phyloP scores from a whole-genome alignment of 2,888 invertebrate genomes.

The Drosophila aldrichi region DNA sequence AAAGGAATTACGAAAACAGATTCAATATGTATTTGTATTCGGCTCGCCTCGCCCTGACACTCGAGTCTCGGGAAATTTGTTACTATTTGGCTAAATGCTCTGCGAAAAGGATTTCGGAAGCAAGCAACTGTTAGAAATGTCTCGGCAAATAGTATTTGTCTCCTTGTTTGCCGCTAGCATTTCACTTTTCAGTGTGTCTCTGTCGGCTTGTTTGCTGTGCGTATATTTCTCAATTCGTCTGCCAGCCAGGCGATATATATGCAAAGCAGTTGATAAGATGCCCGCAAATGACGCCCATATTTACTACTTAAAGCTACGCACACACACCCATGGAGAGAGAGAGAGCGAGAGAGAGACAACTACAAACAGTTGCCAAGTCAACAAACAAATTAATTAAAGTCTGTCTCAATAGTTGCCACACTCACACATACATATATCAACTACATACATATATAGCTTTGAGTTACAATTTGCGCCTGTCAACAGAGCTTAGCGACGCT shows the following conservation, averaged over 20 bases:
- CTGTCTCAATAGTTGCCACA: slow-evolving; percentile 74
- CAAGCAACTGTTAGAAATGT: slow-evolving; percentile 26
- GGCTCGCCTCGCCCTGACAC: no score
- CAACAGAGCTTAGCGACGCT: slow-evolving; percentile 70
- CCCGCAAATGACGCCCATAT: slow-evolving; percentile 67
- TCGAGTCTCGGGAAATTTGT: neutral
- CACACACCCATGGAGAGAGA: neutral
- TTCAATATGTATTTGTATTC: neutral
- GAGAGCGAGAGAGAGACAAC: neutral
- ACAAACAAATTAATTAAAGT: slow-evolving; percentile 79
- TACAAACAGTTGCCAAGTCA: slow-evolving; percentile 72
- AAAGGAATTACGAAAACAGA: neutral
- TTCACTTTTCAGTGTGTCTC: slow-evolving; percentile 41
- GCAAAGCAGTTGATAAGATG: slow-evolving; percentile 70
- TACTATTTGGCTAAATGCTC: neutral
- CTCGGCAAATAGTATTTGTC: slow-evolving; percentile 30
- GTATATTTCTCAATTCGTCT: slow-evolving; percentile 21
- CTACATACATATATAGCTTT: slow-evolving; percentile 50
- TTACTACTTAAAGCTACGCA: slow-evolving; percentile 49
- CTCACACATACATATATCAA: neutral
- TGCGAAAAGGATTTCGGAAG: slow-evolving; percentile 11
- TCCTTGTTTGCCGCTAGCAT: slow-evolving; percentile 30
- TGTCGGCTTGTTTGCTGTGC: neutral
- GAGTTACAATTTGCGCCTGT: slow-evolving; percentile 66
- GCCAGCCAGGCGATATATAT: slow-evolving; percentile 61